Evolutionary conservation across 2,888 invertebrate genomes (phyloP), one percentile per base, ranked within the genome.

Genomic region (Taenaris catops): DNA sequence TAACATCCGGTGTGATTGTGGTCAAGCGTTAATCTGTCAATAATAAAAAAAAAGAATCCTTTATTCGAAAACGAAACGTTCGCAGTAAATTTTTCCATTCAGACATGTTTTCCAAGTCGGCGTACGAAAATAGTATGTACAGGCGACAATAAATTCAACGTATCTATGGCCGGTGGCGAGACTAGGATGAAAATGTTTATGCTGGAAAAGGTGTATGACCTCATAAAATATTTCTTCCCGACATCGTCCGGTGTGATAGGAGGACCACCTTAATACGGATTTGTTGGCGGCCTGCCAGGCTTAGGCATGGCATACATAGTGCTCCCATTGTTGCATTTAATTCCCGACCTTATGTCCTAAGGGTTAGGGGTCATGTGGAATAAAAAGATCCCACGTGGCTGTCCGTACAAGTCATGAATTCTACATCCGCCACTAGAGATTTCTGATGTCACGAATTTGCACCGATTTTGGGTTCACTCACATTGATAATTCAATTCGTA

Each of bases 221-320:
- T 37, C 36, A 34, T 44, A 32, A 37, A 43, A 27, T 40, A 44
- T 40, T 32, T 37, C 25, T 14, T 27, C 6, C 20, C 8, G 6
- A 10, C 23, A 21, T 16, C 18, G 25, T 38, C 17, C 58, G 42
- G 65, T 70, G 63, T 72, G 54, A 72, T 45, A 44, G 43, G 37
- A 37, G 44, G 39, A 40, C 44, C 35, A 43, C 50, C 49, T 52
- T 61, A 60, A 63, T 66, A 60, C 55, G 59, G 60, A 57, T 61
- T 56, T 52, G 63, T 58, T 80, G 80, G 80, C 76, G 54, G 53
- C 43, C 55, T 61, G 78, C 80, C 80, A 80, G 53, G 58, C 38
- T 26, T n/a, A n/a, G 34, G 26, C 36, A 19, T 32, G 20, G 25
- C 16, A 35, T 28, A 33, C 31, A 24, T 19, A 33, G 28, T 28